Evolutionary conservation across 1,140 invertebrate species (phyloP).

Genomic region (Gonatopus flavifemur): DNA sequence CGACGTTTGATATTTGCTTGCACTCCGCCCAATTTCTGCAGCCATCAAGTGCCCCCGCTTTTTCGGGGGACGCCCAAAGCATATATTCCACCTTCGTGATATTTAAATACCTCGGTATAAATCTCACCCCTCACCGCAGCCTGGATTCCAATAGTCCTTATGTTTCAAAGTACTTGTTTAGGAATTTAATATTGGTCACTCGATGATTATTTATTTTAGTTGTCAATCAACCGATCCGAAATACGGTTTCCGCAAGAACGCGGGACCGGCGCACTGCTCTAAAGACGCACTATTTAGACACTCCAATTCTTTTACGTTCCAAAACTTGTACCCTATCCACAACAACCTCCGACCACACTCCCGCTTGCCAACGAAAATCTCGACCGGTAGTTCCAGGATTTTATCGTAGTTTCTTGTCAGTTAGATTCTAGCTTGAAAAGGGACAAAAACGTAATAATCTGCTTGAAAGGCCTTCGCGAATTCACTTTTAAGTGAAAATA

Average conservation of each 20-base stretch:
- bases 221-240: constrained; percentile 7
- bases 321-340: constrained; percentile 1
- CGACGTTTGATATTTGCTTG: constrained; percentile 47
- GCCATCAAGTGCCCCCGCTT: constrained; percentile 41
- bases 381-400: constrained; percentile 5
- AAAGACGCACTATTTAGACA: constrained; percentile 11
- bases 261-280: constrained; percentile 18
- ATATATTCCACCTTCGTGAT: constrained; percentile 38
- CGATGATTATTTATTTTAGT: background rate
- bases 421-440: constrained; percentile 12
- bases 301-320: background rate
- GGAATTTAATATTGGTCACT: constrained; percentile 5
- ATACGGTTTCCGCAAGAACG: constrained; percentile 20
- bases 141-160: constrained; percentile 10
- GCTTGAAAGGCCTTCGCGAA: constrained; percentile 14
- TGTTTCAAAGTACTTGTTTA: too few relatives aligned
- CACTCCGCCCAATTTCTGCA: constrained; percentile 51
- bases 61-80: constrained; percentile 44
- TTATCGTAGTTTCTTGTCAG: constrained; percentile 4
- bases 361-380: background rate
- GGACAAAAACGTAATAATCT: constrained; percentile 9
- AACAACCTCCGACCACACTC: background rate
- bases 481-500: constrained; percentile 43
- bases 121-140: background rate
- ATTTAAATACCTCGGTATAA: constrained; percentile 9